These are phyloP conservation scores for Phoebastria nigripes DNA, from an alignment of 2,797 vertebrate species.

Conservation along the genomic window DNA sequence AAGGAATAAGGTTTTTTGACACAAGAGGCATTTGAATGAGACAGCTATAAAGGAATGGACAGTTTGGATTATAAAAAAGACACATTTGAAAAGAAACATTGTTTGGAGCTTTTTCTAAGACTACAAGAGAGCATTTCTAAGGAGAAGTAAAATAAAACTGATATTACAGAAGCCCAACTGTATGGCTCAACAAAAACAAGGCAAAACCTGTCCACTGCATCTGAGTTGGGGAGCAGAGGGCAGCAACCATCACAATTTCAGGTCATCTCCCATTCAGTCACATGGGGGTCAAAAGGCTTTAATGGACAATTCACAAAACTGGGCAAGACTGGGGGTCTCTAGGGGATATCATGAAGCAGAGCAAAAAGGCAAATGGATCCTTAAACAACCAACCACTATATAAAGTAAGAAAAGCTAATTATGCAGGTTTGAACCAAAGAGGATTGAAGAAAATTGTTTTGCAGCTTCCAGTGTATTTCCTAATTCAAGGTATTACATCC, in stretches of 20 bases:
- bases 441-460: not conserved
- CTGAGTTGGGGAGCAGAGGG: not conserved
- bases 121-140: not conserved
- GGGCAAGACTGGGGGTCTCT: not conserved
- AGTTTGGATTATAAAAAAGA: not conserved
- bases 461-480: not conserved
- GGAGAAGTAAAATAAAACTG: not conserved
- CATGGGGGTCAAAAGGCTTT: not conserved
- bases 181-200: not conserved
- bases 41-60: not conserved
- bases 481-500: not conserved
- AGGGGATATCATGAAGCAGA: not conserved
- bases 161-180: not conserved
- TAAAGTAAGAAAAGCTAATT: not conserved
- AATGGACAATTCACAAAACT: not conserved
- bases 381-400: not conserved
- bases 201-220: not conserved
- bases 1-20: not conserved
- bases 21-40: not conserved
- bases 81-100: too few relatives aligned
- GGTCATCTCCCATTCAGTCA: not conserved
- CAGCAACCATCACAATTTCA: too few relatives aligned
- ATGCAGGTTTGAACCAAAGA: not conserved
- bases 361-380: not conserved
- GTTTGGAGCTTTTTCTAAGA: not conserved